Evolutionary conservation across 2,113 vertebrate genomes (phyloP).

Genomic region (Condylura cristata): DNA sequence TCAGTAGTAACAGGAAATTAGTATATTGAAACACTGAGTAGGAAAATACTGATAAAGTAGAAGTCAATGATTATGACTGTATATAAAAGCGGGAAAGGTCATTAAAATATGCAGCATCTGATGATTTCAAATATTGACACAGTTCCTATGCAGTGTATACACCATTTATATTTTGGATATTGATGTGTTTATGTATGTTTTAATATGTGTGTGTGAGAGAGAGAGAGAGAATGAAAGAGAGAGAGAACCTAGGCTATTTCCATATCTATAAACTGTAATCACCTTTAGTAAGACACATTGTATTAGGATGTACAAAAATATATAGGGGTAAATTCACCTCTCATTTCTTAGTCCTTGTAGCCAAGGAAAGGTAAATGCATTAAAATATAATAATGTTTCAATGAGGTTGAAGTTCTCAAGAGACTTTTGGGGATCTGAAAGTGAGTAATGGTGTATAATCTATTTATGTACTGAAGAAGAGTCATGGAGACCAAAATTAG

Average conservation of each 20-base stretch:
- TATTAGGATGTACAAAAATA: neutral
- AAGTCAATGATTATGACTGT: neutral
- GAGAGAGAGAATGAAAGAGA: too few species aligned
- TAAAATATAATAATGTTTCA: neutral
- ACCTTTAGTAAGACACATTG: neutral
- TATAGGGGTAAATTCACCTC: neutral
- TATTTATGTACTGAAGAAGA: neutral
- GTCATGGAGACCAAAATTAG: neutral
- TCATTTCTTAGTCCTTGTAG: neutral
- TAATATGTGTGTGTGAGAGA: neutral
- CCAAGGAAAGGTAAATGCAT: neutral
- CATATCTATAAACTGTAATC: neutral
- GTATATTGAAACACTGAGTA: conserved; percentile 22
- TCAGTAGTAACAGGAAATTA: conserved; percentile 43
- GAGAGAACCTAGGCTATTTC: neutral
- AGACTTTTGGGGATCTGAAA: neutral
- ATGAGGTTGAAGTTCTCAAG: neutral
- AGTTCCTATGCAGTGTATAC: neutral
- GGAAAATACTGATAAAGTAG: conserved; percentile 50
- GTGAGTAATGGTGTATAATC: neutral
- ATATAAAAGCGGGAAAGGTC: neutral
- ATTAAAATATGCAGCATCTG: neutral
- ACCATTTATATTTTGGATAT: neutral
- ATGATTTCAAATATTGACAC: neutral
- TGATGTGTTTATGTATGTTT: neutral